Evolutionary conservation across 2,797 vertebrate genomes (phyloP).

Genomic region (Urophycis tenuis): DNA sequence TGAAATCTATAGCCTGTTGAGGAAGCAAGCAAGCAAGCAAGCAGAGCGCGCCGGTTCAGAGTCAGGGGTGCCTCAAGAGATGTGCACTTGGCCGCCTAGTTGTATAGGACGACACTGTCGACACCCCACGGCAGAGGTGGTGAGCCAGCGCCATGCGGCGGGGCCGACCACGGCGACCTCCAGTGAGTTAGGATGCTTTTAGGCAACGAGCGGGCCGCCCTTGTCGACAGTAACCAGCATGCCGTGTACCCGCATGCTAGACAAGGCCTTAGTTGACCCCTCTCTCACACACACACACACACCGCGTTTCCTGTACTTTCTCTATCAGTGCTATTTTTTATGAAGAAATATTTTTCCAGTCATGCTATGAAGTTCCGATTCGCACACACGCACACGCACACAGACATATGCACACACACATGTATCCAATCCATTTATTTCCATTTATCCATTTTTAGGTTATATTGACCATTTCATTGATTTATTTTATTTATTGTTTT

Average conservation of each 20-base stretch:
- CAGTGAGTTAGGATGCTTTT: conserved; percentile 1
- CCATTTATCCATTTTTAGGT: conserved; percentile 44
- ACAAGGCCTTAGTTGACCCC: not conserved
- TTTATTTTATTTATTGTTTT: conserved; percentile 52
- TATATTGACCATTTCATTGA: conserved; percentile 36
- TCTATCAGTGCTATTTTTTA: conserved; percentile 64
- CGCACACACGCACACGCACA: conserved; percentile 37
- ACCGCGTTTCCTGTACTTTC: conserved; percentile 35
- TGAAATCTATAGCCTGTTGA: not conserved
- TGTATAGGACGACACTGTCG: not conserved
- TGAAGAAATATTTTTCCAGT: conserved; percentile 72
- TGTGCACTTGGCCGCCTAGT: not conserved
- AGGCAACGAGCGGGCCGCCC: not conserved
- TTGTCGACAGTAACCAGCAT: not conserved
- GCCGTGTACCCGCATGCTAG: not conserved
- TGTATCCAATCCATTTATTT: conserved; percentile 18
- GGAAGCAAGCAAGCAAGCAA: no score
- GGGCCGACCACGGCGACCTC: not conserved
- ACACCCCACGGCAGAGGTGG: not conserved
- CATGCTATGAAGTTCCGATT: conserved; percentile 58
- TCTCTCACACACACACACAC: no score
- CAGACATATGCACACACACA: conserved; percentile 23
- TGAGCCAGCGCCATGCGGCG: not conserved
- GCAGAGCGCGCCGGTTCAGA: conserved; percentile 10
- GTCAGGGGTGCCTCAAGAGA: not conserved